These are phyloP conservation scores for Anguilla obscura DNA, from an alignment of 2,797 vertebrate species.

Conservation along the genomic window DNA sequence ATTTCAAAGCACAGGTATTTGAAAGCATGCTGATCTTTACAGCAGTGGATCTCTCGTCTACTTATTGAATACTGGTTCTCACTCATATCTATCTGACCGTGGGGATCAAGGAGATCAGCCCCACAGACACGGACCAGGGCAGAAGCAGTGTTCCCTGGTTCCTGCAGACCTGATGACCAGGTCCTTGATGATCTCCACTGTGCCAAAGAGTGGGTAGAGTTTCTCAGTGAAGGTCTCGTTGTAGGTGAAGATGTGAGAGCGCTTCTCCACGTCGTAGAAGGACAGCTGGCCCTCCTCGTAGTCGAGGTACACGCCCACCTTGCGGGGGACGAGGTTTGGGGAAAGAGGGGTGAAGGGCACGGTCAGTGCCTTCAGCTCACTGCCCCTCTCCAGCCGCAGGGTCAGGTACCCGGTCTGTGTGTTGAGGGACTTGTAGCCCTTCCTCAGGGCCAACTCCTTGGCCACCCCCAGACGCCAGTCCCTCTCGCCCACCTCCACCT, in stretches of 20 bases:
- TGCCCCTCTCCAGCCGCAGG: slow-evolving; percentile 72
- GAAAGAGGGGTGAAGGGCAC: slow-evolving; percentile 61
- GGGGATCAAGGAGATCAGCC: slow-evolving; percentile 51
- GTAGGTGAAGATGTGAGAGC: slow-evolving; percentile 75
- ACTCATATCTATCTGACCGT: neutral
- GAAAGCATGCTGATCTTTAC: slow-evolving; percentile 33
- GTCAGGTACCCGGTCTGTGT: slow-evolving; percentile 71
- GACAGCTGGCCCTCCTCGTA: slow-evolving; percentile 76
- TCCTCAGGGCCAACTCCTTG: slow-evolving; percentile 63
- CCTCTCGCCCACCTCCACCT: slow-evolving; percentile 74
- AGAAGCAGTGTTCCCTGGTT: slow-evolving; percentile 66
- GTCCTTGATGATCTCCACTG: slow-evolving; percentile 71
- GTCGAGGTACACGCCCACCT: slow-evolving; percentile 74
- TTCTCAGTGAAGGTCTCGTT: slow-evolving; percentile 69
- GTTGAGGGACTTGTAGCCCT: slow-evolving; percentile 70
- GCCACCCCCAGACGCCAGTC: slow-evolving; percentile 76
- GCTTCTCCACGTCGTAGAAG: slow-evolving; percentile 73
- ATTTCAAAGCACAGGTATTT: slow-evolving; percentile 21
- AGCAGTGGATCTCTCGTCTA: slow-evolving; percentile 27
- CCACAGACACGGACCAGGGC: slow-evolving; percentile 72
- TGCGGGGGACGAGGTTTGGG: slow-evolving; percentile 53
- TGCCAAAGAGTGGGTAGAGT: slow-evolving; percentile 73
- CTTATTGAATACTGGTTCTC: neutral
- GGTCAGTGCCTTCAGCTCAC: slow-evolving; percentile 71
- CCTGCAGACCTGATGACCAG: slow-evolving; percentile 65